These are phyloP conservation scores for Pristionchus maxplancki DNA, from an alignment of 2,888 invertebrate species.

Conservation along the genomic window DNA sequence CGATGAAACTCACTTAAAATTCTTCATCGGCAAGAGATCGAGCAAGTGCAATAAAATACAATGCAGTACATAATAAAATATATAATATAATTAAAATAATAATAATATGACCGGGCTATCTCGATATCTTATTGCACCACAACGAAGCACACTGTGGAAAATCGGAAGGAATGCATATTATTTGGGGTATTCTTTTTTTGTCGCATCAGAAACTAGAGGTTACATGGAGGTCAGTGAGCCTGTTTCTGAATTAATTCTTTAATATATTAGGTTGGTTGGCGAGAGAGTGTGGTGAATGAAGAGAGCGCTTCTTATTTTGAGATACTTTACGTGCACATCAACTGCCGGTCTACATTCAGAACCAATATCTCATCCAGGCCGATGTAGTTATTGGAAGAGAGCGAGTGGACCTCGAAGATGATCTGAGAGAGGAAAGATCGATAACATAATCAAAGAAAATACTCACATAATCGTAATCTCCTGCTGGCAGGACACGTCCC, in stretches of 20 bases:
- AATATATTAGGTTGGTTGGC: too few species aligned
- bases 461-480: slow-evolving; percentile 70
- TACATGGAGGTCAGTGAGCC: too few species aligned
- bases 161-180: background rate
- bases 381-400: slow-evolving; percentile 66
- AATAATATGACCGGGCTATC: slow-evolving; percentile 14
- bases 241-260: background rate
- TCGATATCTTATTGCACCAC: slow-evolving; percentile 5
- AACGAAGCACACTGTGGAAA: background rate
- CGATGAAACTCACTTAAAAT: background rate
- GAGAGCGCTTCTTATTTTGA: too few species aligned
- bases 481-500: slow-evolving; percentile 62
- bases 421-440: slow-evolving; percentile 59
- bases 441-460: too few species aligned
- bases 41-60: background rate
- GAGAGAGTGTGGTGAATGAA: too few species aligned
- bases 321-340: slow-evolving; percentile 59
- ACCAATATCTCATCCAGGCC: slow-evolving; percentile 73
- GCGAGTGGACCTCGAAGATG: slow-evolving; percentile 70
- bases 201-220: too few species aligned
- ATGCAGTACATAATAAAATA: too few species aligned
- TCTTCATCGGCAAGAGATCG: slow-evolving; percentile 12
- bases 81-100: background rate
- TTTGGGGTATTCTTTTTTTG: too few species aligned
- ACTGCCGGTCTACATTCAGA: slow-evolving; percentile 64